Evolutionary conservation across 2,113 vertebrate species (phyloP).

Genomic region (Rousettus leschenaultii): DNA sequence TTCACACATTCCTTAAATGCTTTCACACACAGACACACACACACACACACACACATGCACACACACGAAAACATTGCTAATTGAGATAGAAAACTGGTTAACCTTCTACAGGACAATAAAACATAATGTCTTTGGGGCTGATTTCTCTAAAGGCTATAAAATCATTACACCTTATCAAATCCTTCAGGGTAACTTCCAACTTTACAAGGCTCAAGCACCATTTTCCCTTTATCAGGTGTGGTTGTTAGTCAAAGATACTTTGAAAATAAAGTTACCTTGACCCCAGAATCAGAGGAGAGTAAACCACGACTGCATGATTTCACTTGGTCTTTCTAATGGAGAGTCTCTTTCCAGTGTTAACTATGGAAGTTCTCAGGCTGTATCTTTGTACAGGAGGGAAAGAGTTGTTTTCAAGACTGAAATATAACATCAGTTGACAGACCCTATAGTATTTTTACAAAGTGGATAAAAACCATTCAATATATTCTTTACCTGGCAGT

Average conservation of each 20-base stretch:
- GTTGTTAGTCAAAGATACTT: background rate
- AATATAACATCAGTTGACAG: background rate
- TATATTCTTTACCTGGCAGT: background rate
- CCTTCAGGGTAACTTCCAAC: background rate
- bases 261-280: background rate
- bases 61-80: background rate
- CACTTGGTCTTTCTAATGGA: background rate
- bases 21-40: background rate
- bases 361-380: background rate
- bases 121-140: background rate
- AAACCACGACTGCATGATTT: background rate
- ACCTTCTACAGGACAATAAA: background rate
- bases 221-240: background rate
- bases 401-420: background rate
- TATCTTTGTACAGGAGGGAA: background rate
- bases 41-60: background rate
- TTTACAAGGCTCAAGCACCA: background rate
- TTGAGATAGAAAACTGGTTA: background rate
- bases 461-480: background rate
- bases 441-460: background rate
- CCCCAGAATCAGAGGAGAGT: background rate
- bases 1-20: background rate
- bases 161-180: background rate
- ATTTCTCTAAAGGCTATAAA: background rate
- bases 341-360: background rate